Conservation (phyloP, 2,113 vertebrate genomes). For the Emberiza fucata region DNA sequence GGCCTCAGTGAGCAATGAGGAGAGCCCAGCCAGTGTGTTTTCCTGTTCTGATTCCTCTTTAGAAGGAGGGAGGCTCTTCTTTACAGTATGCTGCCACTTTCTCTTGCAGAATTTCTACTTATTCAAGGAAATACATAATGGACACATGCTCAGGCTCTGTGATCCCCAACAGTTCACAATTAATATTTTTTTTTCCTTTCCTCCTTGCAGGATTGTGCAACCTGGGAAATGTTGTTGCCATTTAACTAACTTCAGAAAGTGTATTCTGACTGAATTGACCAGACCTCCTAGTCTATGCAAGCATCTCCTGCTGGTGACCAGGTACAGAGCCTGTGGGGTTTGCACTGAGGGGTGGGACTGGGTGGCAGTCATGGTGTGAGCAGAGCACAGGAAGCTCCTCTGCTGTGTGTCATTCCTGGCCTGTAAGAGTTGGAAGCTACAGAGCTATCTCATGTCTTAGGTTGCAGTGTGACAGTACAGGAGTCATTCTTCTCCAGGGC, state of each 20-base stretch:
- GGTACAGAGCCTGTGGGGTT: neutral
- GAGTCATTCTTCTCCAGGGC: neutral
- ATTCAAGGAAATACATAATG: neutral
- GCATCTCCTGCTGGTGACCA: neutral
- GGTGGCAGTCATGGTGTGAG: neutral
- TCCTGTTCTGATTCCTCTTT: neutral
- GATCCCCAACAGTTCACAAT: fast-evolving
- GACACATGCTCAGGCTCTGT: neutral
- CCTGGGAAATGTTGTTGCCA: neutral
- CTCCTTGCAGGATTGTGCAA: neutral
- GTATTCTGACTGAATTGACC: neutral
- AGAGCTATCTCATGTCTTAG: neutral
- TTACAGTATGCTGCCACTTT: neutral
- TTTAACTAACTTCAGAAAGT: neutral
- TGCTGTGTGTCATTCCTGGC: neutral
- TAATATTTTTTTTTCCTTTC: neutral
- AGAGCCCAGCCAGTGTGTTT: neutral
- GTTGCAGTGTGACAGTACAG: neutral
- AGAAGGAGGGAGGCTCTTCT: neutral
- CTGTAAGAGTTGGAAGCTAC: neutral
- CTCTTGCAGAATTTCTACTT: neutral
- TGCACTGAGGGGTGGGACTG: neutral
- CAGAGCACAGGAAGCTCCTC: neutral
- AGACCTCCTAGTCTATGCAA: neutral
- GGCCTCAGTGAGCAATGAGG: neutral